Conservation (phyloP, 2,113 vertebrate genomes). For the Mesocricetus auratus region DNA sequence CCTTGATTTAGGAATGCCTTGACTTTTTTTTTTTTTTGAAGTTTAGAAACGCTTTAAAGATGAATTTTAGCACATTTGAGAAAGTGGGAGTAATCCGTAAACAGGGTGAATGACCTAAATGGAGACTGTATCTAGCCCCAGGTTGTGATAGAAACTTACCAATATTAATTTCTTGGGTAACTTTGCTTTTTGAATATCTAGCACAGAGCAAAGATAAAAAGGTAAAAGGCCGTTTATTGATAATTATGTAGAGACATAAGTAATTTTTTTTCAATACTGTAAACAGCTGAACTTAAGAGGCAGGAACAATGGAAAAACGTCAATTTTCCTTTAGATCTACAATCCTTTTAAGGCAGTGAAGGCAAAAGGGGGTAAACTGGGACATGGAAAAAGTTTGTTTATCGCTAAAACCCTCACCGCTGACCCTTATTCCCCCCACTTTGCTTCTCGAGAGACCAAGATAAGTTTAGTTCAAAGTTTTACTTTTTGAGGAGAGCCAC, state of each 20-base stretch:
- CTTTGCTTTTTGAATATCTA: constrained; percentile 34
- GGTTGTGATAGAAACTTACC: background rate
- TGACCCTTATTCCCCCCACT: background rate
- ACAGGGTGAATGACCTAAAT: background rate
- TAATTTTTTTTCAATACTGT: background rate
- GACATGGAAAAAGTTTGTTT: background rate
- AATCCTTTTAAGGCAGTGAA: background rate
- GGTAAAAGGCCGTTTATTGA: background rate
- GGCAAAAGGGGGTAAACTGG: background rate
- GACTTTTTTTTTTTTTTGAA: background rate
- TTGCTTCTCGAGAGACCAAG: background rate
- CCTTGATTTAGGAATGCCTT: background rate
- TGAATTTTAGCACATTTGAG: background rate
- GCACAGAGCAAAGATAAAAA: background rate
- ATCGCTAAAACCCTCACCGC: background rate
- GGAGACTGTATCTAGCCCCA: background rate
- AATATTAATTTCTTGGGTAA: background rate
- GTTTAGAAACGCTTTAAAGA: constrained; percentile 39
- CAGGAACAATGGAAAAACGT: background rate
- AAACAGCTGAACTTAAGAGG: constrained; percentile 24
- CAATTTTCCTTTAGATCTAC: constrained; percentile 16
- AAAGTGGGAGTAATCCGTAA: background rate
- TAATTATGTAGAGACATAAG: background rate
- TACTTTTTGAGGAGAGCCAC: background rate
- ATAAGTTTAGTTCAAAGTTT: background rate